These are phyloP conservation scores for Odontocerum albicorne DNA, from an alignment of 2,888 invertebrate genomes.

Conservation along the genomic window DNA sequence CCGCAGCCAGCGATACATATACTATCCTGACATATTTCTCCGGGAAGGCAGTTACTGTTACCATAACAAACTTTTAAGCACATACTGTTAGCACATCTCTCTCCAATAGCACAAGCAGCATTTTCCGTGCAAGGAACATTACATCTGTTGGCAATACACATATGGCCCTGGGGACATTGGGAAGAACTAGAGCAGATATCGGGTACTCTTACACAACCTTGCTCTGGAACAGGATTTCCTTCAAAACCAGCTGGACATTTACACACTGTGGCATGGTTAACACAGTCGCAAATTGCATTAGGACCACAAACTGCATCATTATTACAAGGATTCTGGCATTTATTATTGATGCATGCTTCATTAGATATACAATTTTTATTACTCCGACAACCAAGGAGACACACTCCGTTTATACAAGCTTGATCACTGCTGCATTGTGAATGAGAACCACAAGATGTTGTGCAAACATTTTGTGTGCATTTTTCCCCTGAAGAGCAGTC, in stretches of 20 bases:
- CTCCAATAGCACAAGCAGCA: conserved; percentile 78
- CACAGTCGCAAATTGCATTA: conserved; percentile 77
- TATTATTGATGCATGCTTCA: conserved; percentile 81
- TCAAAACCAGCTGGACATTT: conserved; percentile 83
- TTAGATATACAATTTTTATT: conserved; percentile 77
- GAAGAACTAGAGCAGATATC: conserved; percentile 65
- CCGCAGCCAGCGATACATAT: conserved; percentile 83
- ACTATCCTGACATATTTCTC: conserved; percentile 84
- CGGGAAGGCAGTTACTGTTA: conserved; percentile 86
- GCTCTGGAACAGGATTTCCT: conserved; percentile 84
- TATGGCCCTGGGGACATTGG: conserved; percentile 75
- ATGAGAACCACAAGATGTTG: conserved; percentile 77
- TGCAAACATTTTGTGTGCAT: conserved; percentile 77
- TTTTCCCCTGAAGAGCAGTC: conserved; percentile 81
- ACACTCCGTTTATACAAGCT: conserved; percentile 79
- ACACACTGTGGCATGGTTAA: conserved; percentile 75
- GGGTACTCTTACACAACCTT: conserved; percentile 86
- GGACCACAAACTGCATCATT: conserved; percentile 78
- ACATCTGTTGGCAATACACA: conserved; percentile 78
- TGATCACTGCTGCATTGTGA: conserved; percentile 77
- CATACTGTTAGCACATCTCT: conserved; percentile 75
- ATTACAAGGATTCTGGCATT: conserved; percentile 82
- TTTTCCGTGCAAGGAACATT: conserved; percentile 76
- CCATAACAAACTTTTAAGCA: conserved; percentile 87
- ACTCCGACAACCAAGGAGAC: conserved; percentile 81